These are phyloP conservation scores for Hypsopygia costalis DNA, from an alignment of 2,888 invertebrate genomes.

Conservation along the genomic window DNA sequence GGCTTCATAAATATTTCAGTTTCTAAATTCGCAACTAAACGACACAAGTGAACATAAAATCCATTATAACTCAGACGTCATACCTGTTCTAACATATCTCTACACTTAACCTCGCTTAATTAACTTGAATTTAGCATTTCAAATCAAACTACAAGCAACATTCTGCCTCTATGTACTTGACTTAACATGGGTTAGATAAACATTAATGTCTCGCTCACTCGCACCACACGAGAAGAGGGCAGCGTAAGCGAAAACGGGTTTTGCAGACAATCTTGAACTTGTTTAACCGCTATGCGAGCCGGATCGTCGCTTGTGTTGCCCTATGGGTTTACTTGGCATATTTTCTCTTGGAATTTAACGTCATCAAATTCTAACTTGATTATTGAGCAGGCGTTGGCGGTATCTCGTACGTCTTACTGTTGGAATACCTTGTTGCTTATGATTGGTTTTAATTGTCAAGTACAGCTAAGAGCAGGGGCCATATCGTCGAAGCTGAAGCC, in stretches of 20 bases:
- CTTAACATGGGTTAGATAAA: slow-evolving; percentile 16
- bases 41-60: too few species aligned
- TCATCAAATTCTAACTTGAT: too few species aligned
- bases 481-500: too few species aligned
- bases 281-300: slow-evolving; percentile 33
- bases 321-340: slow-evolving; percentile 13
- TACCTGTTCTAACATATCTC: too few species aligned
- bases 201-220: slow-evolving; percentile 21
- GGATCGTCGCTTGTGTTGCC: slow-evolving; percentile 16
- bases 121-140: neutral
- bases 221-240: slow-evolving; percentile 22
- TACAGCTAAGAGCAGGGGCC: too few species aligned
- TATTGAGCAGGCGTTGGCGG: too few species aligned
- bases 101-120: neutral
- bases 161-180: neutral
- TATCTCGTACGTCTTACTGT: too few species aligned
- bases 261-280: slow-evolving; percentile 47
- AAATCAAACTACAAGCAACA: neutral
- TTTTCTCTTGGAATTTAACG: neutral
- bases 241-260: slow-evolving; percentile 35
- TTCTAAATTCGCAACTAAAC: too few species aligned
- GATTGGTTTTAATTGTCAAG: too few species aligned
- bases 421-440: too few species aligned
- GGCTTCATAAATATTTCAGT: too few species aligned
- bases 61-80: too few species aligned